Conservation (phyloP, 2,888 invertebrate species). For the Macroteleia sp. region DNA sequence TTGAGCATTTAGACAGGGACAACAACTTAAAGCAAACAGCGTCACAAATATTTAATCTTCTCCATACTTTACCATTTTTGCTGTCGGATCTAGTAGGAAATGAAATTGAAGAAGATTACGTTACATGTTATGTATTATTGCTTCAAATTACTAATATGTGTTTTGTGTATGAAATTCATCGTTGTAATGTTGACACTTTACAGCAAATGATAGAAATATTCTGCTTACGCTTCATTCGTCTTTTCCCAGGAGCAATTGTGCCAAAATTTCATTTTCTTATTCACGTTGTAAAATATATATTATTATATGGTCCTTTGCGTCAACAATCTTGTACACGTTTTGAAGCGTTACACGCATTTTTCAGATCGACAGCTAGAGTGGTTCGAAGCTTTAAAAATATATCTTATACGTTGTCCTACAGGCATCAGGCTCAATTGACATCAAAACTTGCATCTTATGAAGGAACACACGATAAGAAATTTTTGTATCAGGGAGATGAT, state of each 20-base stretch:
- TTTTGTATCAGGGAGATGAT: constrained; percentile 48
- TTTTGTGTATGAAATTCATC: constrained; percentile 19
- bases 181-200: background rate
- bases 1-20: constrained; percentile 13
- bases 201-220: constrained; percentile 17
- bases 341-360: constrained; percentile 53
- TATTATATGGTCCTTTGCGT: constrained; percentile 40
- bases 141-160: constrained; percentile 13
- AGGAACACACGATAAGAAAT: constrained; percentile 22
- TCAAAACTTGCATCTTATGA: too few relatives aligned
- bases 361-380: constrained; percentile 50
- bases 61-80: constrained; percentile 6
- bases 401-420: constrained; percentile 39
- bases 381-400: constrained; percentile 58
- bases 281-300: constrained; percentile 35
- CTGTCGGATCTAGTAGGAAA: background rate
- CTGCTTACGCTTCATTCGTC: background rate
- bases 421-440: constrained; percentile 17
- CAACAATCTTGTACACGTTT: constrained; percentile 55
- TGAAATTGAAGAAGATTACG: background rate
- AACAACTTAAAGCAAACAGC: constrained; percentile 53
- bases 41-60: background rate
- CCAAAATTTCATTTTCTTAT: constrained; percentile 44
- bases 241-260: constrained; percentile 2
- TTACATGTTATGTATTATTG: constrained; percentile 2